Conservation (phyloP, 1,140 invertebrate genomes). For the Drosophila ambigua region DNA sequence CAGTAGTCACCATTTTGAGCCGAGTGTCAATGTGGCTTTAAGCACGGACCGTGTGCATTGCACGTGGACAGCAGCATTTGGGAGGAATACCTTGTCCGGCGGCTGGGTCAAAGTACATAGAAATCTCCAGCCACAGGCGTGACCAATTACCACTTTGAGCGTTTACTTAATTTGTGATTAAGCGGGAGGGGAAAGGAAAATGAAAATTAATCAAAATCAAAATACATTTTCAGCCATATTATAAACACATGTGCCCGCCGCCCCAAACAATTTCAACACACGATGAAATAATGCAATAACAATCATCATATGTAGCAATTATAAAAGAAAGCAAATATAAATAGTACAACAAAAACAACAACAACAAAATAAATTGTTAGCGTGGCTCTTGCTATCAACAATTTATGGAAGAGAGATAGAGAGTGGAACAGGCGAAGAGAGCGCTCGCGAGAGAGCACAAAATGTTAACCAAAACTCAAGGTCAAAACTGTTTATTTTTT, state of each 20-base stretch:
- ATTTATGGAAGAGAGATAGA: slow-evolving; percentile 26
- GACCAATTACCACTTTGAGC: slow-evolving; percentile 46
- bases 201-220: slow-evolving; percentile 16
- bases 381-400: slow-evolving; percentile 52
- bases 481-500: slow-evolving; percentile 84
- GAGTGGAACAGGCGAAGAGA: slow-evolving; percentile 2
- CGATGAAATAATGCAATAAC: slow-evolving; percentile 67
- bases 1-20: no score
- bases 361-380: slow-evolving; percentile 30
- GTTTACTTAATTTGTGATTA: slow-evolving; percentile 27
- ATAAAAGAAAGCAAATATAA: slow-evolving; percentile 48
- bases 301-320: slow-evolving; percentile 39
- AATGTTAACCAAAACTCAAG: slow-evolving; percentile 60
- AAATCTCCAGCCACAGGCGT: slow-evolving; percentile 40
- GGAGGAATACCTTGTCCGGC: slow-evolving; percentile 1
- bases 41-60: slow-evolving; percentile 44
- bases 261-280: slow-evolving; percentile 57
- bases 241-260: slow-evolving; percentile 31
- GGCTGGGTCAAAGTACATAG: slow-evolving; percentile 47
- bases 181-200: slow-evolving; percentile 29
- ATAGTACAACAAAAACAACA: slow-evolving; percentile 12
- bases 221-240: slow-evolving; percentile 21
- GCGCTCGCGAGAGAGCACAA: slow-evolving; percentile 47
- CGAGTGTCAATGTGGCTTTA: background rate
- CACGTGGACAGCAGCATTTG: slow-evolving; percentile 56